Evolutionary conservation across 2,888 invertebrate species (phyloP).

Genomic region (Rhyacophila evoluta): DNA sequence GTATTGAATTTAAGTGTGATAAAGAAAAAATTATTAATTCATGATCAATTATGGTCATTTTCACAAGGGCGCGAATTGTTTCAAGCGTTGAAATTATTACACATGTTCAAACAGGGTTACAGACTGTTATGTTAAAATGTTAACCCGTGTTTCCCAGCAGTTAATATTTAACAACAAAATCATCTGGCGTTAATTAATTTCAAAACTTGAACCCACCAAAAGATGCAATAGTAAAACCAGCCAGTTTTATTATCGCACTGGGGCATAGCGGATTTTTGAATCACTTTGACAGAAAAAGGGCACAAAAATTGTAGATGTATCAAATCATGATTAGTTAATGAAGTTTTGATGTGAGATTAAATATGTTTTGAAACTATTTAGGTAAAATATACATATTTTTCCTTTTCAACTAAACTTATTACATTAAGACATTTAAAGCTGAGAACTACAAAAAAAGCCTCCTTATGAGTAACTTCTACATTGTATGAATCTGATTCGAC

Average conservation of each 20-base stretch:
- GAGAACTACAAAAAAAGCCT: constrained; percentile 57
- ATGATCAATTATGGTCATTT: too few species aligned
- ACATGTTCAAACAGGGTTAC: background rate
- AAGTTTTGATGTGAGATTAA: background rate
- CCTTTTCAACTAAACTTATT: background rate
- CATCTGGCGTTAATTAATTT: background rate
- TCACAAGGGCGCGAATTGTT: background rate
- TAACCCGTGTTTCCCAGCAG: background rate
- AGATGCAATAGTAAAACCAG: background rate
- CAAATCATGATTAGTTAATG: background rate
- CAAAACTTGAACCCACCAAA: background rate
- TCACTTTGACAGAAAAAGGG: background rate
- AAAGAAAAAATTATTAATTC: too few species aligned
- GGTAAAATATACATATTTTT: constrained; percentile 23
- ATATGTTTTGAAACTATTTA: background rate
- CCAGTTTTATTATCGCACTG: background rate
- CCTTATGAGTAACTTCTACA: constrained; percentile 29
- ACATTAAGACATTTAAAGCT: constrained; percentile 57
- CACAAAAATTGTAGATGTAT: background rate
- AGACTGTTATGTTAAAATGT: background rate
- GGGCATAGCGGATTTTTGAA: background rate
- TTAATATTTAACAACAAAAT: background rate
- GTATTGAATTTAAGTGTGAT: too few species aligned
- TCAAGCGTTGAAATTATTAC: constrained; percentile 12
- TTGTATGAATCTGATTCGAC: background rate